Percentiles rank a stretch among this genome's conserved stretches.
Conservation (phyloP, 2,888 invertebrate species). For the Amphipyra berbera region DNA sequence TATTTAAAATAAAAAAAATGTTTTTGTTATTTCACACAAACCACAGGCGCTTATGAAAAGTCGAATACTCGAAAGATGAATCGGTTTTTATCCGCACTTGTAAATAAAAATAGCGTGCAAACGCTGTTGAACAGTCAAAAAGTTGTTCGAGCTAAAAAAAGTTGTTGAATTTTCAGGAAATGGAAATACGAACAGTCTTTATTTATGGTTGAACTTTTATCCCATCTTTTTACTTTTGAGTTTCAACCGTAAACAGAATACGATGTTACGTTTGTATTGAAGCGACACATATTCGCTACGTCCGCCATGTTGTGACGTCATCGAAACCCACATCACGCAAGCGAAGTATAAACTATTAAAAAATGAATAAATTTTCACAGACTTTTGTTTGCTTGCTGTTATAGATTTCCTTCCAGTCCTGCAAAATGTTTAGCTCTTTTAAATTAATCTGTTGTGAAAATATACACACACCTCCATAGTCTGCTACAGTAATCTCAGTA, state of each 20-base stretch:
- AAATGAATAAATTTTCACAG: too few species aligned
- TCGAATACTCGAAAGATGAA: not conserved
- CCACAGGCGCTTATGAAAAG: too few species aligned
- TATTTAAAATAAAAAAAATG: too few species aligned
- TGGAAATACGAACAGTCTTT: slow-evolving; percentile 1
- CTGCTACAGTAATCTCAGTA: too few species aligned
- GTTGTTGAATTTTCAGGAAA: not conserved
- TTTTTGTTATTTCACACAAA: too few species aligned
- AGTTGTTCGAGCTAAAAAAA: slow-evolving; percentile 1
- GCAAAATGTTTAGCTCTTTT: too few species aligned
- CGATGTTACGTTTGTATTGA: not conserved
- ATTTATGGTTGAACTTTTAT: slow-evolving; percentile 5
- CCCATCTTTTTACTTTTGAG: slow-evolving; percentile 1
- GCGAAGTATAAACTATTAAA: too few species aligned
- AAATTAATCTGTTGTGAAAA: too few species aligned
- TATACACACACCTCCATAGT: too few species aligned
- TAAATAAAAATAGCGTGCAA: not conserved
- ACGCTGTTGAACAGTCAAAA: not conserved
- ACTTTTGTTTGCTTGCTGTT: too few species aligned
- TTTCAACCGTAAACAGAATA: not conserved
- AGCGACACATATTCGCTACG: not conserved
- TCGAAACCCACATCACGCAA: not conserved
- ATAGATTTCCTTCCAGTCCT: too few species aligned
- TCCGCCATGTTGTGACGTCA: too few species aligned
- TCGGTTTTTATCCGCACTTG: not conserved